Conservation (phyloP, 2,888 invertebrate species). For the Dendrolimus houi region DNA sequence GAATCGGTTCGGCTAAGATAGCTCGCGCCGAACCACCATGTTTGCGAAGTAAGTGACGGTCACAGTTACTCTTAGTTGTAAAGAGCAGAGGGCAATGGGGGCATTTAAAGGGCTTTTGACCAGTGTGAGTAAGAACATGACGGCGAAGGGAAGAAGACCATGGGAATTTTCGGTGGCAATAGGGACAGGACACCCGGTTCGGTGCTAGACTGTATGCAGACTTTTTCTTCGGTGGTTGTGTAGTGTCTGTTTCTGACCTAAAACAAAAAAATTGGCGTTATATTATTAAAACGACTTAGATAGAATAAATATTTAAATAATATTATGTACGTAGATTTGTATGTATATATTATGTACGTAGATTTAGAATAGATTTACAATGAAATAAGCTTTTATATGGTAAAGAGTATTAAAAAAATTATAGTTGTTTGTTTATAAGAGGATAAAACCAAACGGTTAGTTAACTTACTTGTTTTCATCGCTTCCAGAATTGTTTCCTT, state of each 20-base stretch:
- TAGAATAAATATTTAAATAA: no score
- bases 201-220: conserved; percentile 97
- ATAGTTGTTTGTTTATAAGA: neutral
- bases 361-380: no score
- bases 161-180: conserved; percentile 95
- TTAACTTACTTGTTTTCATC: conserved; percentile 84
- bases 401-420: no score
- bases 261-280: conserved; percentile 18
- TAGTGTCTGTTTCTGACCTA: conserved; percentile 81
- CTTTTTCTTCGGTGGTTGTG: conserved; percentile 85
- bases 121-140: conserved; percentile 96
- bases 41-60: conserved; percentile 93
- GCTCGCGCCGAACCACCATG: conserved; percentile 77
- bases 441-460: neutral
- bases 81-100: conserved; percentile 94
- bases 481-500: conserved; percentile 89
- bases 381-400: no score
- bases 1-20: conserved; percentile 53
- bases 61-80: conserved; percentile 98
- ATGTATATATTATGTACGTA: no score
- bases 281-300: neutral
- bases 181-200: conserved; percentile 94
- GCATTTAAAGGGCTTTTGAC: conserved; percentile 97
- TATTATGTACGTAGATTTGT: no score
- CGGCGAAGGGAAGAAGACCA: conserved; percentile 97